A percentile compares a stretch with the other conserved stretches of the same genome.
Evolutionary conservation across 2,113 vertebrate species (phyloP).

Genomic region (Anolis carolinensis): DNA sequence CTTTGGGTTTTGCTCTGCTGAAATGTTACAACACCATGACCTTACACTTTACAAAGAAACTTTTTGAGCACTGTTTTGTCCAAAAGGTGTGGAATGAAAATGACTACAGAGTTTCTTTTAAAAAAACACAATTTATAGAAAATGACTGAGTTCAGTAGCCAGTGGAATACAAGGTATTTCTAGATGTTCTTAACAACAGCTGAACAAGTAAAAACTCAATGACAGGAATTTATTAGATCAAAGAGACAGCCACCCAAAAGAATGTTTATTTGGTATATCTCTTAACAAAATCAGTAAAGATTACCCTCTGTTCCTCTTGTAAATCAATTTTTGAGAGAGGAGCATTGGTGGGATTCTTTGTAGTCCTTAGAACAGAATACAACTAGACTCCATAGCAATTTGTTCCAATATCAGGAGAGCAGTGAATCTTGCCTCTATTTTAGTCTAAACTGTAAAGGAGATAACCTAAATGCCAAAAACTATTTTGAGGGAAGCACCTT

Average conservation of each 20-base stretch:
- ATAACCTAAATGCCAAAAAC: too few relatives aligned
- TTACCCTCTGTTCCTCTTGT: neutral
- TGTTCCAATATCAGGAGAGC: too few relatives aligned
- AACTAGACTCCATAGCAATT: neutral
- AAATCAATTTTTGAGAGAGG: neutral
- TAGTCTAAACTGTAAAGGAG: too few relatives aligned
- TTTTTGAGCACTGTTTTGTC: neutral
- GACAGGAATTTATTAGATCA: neutral
- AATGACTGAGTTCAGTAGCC: neutral
- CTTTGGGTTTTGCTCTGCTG: conserved; percentile 1
- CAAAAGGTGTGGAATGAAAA: neutral
- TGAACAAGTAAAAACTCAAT: conserved; percentile 4
- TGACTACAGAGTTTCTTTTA: neutral
- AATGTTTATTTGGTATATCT: neutral
- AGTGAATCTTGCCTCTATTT: too few relatives aligned
- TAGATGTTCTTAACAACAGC: neutral
- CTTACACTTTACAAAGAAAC: neutral
- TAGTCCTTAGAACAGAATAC: neutral
- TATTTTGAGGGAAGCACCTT: too few relatives aligned
- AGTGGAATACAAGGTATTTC: neutral
- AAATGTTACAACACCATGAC: neutral
- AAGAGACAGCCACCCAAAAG: neutral
- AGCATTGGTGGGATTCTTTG: neutral
- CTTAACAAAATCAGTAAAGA: neutral
- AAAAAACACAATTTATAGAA: neutral